These are phyloP conservation scores for Hylaeus anthracinus DNA, from an alignment of 1,140 invertebrate genomes.

Conservation along the genomic window DNA sequence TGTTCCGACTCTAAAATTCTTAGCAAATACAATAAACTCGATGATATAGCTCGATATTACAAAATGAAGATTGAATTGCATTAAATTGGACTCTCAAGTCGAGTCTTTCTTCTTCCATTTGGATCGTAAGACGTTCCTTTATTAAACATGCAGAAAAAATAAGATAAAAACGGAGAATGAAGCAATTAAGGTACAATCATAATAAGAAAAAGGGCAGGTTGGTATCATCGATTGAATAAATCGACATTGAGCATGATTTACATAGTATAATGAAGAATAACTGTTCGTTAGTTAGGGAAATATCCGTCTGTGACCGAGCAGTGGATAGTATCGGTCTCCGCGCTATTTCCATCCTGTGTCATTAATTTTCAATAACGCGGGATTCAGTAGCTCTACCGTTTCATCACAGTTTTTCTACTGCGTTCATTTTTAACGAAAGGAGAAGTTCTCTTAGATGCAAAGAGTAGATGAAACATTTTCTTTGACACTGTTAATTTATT, in stretches of 20 bases:
- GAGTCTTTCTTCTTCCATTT: neutral
- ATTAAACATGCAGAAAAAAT: neutral
- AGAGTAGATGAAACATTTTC: no score
- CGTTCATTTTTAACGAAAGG: no score
- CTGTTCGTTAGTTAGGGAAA: slow-evolving; percentile 51
- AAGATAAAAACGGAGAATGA: no score
- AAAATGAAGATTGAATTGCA: no score
- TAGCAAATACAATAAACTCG: no score
- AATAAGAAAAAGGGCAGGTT: neutral
- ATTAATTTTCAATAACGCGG: slow-evolving; percentile 54
- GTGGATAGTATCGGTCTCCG: slow-evolving; percentile 54
- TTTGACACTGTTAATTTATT: no score
- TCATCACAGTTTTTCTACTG: no score
- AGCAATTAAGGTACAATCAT: slow-evolving; percentile 21
- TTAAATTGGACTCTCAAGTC: neutral
- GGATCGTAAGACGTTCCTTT: neutral
- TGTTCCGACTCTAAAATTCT: no score
- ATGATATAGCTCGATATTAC: no score
- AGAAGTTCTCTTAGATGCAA: no score
- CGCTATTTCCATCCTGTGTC: slow-evolving; percentile 45
- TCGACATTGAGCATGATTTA: neutral
- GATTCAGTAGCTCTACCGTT: no score
- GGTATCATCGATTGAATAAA: slow-evolving; percentile 21
- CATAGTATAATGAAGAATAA: slow-evolving; percentile 31
- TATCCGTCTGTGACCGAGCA: slow-evolving; percentile 48